Conservation (phyloP, 2,888 invertebrate genomes). For the Hyposoter didymator region DNA sequence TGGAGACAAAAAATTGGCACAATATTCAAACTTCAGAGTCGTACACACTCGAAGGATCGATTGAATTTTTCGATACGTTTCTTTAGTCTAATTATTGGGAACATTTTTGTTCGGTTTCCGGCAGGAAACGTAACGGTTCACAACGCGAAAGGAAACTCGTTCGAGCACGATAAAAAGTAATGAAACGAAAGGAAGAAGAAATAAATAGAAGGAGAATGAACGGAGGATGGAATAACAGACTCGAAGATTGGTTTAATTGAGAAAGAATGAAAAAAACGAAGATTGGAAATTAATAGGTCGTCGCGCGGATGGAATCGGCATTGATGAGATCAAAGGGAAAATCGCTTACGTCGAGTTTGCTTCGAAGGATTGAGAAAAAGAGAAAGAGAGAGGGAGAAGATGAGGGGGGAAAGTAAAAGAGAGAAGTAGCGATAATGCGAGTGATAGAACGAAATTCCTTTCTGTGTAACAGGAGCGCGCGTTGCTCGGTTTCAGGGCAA, state of each 20-base stretch:
- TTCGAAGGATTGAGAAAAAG: conserved; percentile 8
- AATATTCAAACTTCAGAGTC: too few species aligned
- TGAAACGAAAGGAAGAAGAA: not conserved
- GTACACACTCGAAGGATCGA: not conserved
- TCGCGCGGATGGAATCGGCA: conserved; percentile 4
- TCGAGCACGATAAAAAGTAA: not conserved
- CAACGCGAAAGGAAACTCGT: not conserved
- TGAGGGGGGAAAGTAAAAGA: not conserved
- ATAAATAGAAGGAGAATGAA: not conserved
- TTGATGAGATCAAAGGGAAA: conserved; percentile 39
- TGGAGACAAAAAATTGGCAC: too few species aligned
- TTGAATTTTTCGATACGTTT: not conserved
- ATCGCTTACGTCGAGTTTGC: conserved; percentile 35
- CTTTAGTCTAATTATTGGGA: not conserved
- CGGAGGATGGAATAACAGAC: too few species aligned
- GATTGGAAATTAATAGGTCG: conserved; percentile 12
- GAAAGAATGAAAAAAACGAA: conserved; percentile 25
- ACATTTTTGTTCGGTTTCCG: too few species aligned
- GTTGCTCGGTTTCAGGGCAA: conserved; percentile 8
- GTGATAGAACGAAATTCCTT: conserved; percentile 48
- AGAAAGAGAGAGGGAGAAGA: not conserved
- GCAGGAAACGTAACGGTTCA: too few species aligned
- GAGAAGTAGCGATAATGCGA: conserved; percentile 30
- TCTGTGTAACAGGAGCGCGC: not conserved
- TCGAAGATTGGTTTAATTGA: not conserved